phyloP scores from a whole-genome alignment of 2,888 invertebrate genomes.

The Blera fallax region DNA sequence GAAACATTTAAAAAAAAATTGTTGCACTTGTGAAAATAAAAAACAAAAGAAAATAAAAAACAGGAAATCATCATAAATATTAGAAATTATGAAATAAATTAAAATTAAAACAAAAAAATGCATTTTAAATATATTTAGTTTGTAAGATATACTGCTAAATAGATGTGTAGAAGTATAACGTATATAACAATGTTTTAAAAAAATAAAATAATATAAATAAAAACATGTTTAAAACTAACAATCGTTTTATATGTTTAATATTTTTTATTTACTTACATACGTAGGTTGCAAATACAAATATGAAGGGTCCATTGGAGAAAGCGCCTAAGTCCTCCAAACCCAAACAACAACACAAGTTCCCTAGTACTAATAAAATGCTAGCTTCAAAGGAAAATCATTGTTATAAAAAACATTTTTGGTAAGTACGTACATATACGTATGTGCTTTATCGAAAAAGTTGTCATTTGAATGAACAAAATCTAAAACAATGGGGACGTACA shows the following conservation, averaged over 20 bases:
- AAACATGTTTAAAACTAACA: constrained; percentile 52
- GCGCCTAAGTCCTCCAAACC: too few relatives aligned
- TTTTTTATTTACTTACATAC: too few relatives aligned
- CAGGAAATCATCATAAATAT: constrained; percentile 23
- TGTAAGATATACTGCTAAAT: constrained; percentile 67
- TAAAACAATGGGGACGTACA: too few relatives aligned
- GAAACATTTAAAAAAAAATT: constrained; percentile 11
- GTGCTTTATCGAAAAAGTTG: too few relatives aligned
- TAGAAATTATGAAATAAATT: not conserved
- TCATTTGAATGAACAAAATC: too few relatives aligned
- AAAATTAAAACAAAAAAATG: constrained; percentile 23
- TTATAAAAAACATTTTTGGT: too few relatives aligned
- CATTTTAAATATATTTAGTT: constrained; percentile 66
- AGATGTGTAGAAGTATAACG: constrained; percentile 64
- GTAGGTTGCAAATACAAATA: too few relatives aligned
- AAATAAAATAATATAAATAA: constrained; percentile 48
- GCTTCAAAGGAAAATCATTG: too few relatives aligned
- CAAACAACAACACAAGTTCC: too few relatives aligned
- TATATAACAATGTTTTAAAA: constrained; percentile 66
- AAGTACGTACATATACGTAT: too few relatives aligned
- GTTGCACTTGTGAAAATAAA: constrained; percentile 16
- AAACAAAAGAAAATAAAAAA: not conserved
- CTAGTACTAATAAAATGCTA: too few relatives aligned
- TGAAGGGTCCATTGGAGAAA: too few relatives aligned
- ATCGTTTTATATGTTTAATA: not conserved